A percentile compares a stretch with the other conserved stretches of the same genome.
Evolutionary conservation across 2,113 vertebrate species (phyloP).

Genomic region (Rousettus leschenaultii): DNA sequence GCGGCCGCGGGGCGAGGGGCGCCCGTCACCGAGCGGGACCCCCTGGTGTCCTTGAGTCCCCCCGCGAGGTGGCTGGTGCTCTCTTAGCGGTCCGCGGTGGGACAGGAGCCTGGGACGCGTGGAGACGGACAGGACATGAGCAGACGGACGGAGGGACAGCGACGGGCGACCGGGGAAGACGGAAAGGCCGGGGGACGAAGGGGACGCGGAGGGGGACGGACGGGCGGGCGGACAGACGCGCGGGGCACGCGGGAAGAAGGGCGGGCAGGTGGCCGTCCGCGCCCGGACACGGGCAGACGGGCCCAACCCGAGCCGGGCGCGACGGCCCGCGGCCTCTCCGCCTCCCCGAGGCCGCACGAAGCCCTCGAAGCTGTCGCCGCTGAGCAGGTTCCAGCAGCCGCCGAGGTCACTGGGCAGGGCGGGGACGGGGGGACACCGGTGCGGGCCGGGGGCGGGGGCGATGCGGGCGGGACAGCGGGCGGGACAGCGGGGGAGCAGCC

Average conservation of each 20-base stretch:
- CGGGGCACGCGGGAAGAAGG: background rate
- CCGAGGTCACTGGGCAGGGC: slow-evolving; percentile 86
- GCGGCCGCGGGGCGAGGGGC: background rate
- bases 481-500: rapidly evolving
- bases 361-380: slow-evolving; percentile 88
- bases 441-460: rapidly evolving
- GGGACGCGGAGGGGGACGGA: background rate
- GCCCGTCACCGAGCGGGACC: no score
- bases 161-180: background rate
- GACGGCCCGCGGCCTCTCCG: background rate
- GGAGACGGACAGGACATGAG: background rate
- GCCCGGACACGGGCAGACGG: background rate
- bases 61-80: background rate
- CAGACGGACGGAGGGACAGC: background rate
- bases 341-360: slow-evolving; percentile 91
- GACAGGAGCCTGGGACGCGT: background rate
- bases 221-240: background rate
- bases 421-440: rapidly evolving
- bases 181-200: background rate
- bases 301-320: no score
- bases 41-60: background rate
- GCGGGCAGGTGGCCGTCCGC: background rate
- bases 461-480: rapidly evolving
- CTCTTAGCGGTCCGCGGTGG: background rate
- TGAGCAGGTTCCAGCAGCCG: slow-evolving; percentile 90